A percentile compares a stretch with the other conserved stretches of the same genome.
Conservation (phyloP, 2,797 vertebrate species). For the Periophthalmus magnuspinnatus region DNA sequence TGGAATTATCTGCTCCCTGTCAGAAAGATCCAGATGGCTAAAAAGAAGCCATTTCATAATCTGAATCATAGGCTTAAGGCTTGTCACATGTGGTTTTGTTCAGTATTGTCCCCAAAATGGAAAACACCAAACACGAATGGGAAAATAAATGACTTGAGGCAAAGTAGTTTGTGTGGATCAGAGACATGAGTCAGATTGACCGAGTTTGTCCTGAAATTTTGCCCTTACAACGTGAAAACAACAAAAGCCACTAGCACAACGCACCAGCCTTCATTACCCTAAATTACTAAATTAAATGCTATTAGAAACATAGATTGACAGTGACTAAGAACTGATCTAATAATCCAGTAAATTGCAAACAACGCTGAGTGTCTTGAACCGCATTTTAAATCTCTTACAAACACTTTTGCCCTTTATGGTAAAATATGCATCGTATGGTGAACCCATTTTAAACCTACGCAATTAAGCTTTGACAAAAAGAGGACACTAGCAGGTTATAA, state of each 20-base stretch:
- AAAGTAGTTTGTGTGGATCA: background rate
- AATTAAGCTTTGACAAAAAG: no score
- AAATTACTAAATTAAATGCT: no score
- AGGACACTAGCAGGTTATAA: background rate
- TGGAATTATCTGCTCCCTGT: constrained; percentile 47
- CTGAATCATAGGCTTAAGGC: constrained; percentile 61
- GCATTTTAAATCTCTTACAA: no score
- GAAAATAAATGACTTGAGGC: background rate
- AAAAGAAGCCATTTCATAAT: constrained; percentile 59
- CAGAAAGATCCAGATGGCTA: constrained; percentile 44
- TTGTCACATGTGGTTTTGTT: constrained; percentile 49
- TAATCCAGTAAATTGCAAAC: no score
- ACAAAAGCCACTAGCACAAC: background rate
- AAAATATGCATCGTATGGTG: no score
- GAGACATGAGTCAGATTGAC: background rate
- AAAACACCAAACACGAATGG: background rate
- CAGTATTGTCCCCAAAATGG: constrained; percentile 37
- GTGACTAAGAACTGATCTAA: no score
- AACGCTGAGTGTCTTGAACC: no score
- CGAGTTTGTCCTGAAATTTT: background rate
- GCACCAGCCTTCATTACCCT: no score
- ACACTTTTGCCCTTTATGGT: no score
- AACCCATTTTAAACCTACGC: no score
- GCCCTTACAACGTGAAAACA: background rate
- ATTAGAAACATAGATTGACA: no score